phyloP scores from a whole-genome alignment of 2,888 invertebrate genomes.

The Nysson spinosus region DNA sequence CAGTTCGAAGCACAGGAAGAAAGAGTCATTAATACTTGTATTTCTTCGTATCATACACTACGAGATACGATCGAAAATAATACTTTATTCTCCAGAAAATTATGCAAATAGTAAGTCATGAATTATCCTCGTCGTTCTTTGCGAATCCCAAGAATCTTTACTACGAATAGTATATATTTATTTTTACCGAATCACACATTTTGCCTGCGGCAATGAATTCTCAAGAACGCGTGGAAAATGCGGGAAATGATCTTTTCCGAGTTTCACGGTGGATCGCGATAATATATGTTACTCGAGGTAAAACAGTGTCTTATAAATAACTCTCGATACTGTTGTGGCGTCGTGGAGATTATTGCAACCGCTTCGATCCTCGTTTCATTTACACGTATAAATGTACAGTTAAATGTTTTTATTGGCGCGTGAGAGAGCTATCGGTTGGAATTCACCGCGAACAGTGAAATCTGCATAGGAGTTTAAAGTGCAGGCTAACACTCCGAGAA shows the following conservation, averaged over 20 bases:
- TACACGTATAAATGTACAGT: not conserved
- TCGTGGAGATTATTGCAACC: constrained; percentile 22
- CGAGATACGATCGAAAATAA: no score
- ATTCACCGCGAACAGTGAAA: not conserved
- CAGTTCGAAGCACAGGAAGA: no score
- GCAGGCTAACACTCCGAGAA: not conserved
- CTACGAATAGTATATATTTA: no score
- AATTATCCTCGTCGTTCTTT: no score
- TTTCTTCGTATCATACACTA: no score
- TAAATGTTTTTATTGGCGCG: not conserved
- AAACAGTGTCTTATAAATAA: constrained; percentile 29
- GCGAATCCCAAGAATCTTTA: no score
- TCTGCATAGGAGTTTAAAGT: constrained; percentile 3
- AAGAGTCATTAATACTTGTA: no score
- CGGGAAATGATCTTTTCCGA: constrained; percentile 43
- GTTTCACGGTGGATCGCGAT: constrained; percentile 2
- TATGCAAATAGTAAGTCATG: no score
- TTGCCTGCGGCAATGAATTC: no score
- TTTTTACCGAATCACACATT: no score
- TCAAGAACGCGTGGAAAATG: constrained; percentile 44
- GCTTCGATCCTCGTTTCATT: constrained; percentile 18
- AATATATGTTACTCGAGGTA: no score
- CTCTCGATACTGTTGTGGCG: constrained; percentile 5
- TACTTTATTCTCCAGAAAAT: no score
- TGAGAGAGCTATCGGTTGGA: not conserved